Percentiles rank a stretch among this genome's conserved stretches.
Conservation (phyloP, 2,113 vertebrate species). For the Hypocryptadius cinnamomeus region DNA sequence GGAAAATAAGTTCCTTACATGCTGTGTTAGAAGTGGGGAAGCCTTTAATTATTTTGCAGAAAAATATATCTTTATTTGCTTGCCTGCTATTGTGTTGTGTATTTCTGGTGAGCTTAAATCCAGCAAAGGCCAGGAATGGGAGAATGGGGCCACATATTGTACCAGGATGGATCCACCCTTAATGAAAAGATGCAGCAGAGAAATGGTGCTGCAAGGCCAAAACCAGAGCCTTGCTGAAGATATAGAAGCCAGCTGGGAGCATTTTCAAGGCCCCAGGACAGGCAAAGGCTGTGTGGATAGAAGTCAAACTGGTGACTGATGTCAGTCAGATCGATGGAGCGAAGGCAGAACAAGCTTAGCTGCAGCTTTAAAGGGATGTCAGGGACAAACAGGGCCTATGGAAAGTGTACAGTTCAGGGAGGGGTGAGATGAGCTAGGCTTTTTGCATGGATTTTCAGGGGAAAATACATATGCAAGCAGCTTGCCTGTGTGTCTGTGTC, state of each 20-base stretch:
- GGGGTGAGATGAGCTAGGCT: neutral
- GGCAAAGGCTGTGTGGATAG: neutral
- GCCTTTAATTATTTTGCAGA: neutral
- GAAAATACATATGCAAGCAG: neutral
- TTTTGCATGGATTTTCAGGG: neutral
- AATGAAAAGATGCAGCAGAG: neutral
- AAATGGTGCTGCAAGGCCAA: neutral
- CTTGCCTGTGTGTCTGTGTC: neutral
- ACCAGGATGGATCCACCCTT: neutral
- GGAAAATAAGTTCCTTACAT: neutral
- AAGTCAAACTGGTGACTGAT: neutral
- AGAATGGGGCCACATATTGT: rapidly evolving
- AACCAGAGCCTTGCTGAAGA: neutral
- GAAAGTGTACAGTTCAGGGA: neutral
- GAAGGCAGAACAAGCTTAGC: neutral
- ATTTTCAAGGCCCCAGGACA: neutral
- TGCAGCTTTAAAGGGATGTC: neutral
- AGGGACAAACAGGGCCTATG: neutral
- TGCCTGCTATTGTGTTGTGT: neutral
- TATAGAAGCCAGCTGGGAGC: neutral
- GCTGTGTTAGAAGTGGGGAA: neutral
- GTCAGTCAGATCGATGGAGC: neutral
- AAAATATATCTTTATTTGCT: neutral
- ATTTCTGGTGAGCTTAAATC: neutral
- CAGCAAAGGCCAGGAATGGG: neutral